Evolutionary conservation across 2,888 invertebrate genomes (phyloP).

Genomic region (Lasioglossum morio): DNA sequence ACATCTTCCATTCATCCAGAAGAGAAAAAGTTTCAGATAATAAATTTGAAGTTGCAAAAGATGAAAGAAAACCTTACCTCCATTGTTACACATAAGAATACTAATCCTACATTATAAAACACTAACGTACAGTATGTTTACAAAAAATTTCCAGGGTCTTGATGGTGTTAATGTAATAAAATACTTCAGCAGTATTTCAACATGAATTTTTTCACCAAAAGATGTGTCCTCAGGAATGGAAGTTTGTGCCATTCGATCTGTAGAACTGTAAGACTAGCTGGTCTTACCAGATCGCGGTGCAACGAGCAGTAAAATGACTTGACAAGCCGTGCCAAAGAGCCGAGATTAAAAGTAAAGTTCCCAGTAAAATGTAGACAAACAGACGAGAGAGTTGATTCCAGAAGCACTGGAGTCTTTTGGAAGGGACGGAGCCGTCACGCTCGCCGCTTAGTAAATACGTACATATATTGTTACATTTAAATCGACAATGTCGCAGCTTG

Average conservation of each 20-base stretch:
- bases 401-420: neutral
- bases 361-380: neutral
- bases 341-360: neutral
- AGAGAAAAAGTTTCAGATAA: too few relatives aligned
- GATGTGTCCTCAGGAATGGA: neutral
- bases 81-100: too few relatives aligned
- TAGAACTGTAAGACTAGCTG: neutral
- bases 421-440: neutral
- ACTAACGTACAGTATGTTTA: too few relatives aligned
- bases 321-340: neutral
- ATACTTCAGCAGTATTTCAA: too few relatives aligned
- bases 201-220: too few relatives aligned
- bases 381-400: neutral
- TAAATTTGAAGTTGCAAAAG: too few relatives aligned
- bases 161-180: too few relatives aligned
- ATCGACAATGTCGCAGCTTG: constrained; percentile 12
- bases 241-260: neutral
- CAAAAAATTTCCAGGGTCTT: too few relatives aligned
- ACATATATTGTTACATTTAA: constrained; percentile 5
- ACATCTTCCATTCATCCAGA: too few relatives aligned
- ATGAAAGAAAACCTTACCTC: too few relatives aligned
- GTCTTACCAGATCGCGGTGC: neutral
- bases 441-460: neutral
- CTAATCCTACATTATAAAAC: too few relatives aligned
- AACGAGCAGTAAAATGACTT: neutral